phyloP scores from a whole-genome alignment of 2,888 invertebrate genomes.

The Frankliniella fusca region DNA sequence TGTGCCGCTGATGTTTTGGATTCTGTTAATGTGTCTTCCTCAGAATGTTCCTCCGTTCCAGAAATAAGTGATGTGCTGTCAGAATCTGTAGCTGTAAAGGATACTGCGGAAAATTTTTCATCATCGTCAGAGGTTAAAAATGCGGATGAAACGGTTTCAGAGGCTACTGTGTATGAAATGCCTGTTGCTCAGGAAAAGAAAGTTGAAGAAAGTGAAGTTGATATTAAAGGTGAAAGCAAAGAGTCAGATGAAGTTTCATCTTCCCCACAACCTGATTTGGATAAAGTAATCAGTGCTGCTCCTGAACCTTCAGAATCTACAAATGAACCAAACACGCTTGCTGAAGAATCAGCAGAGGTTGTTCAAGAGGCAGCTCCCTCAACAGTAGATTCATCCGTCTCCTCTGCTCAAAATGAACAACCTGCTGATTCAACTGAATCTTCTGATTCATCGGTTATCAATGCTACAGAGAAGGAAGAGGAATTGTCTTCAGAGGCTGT shows the following conservation, averaged over 20 bases:
- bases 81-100: neutral
- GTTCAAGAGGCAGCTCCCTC: neutral
- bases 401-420: conserved; percentile 29
- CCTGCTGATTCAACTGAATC: conserved; percentile 36
- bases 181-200: neutral
- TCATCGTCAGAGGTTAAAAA: neutral
- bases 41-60: neutral
- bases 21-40: neutral
- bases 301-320: conserved; percentile 28
- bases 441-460: conserved; percentile 36
- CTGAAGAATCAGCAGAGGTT: neutral
- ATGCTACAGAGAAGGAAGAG: conserved; percentile 33
- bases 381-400: conserved; percentile 31
- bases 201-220: neutral
- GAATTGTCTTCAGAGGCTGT: neutral
- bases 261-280: conserved; percentile 7
- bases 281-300: conserved; percentile 27
- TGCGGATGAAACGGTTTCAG: neutral
- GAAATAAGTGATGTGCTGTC: neutral
- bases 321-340: neutral
- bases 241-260: neutral
- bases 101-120: neutral
- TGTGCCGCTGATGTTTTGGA: neutral
- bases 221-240: neutral
- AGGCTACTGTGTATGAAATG: neutral